Conservation (phyloP, 2,113 vertebrate genomes). For the Chascanopsetta lugubris region DNA sequence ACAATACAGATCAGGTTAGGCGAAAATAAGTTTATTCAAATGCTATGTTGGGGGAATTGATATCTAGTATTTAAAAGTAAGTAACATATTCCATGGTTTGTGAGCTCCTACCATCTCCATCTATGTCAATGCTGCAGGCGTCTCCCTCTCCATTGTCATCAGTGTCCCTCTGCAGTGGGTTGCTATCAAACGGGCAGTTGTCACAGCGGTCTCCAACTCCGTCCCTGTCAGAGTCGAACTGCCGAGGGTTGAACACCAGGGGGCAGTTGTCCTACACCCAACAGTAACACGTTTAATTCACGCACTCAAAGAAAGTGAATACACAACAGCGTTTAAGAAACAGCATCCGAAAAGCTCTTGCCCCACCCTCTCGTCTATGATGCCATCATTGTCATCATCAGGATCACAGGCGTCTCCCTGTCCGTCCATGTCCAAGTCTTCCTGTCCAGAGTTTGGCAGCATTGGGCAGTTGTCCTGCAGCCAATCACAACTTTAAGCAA, state of each 20-base stretch:
- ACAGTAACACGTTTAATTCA: not conserved
- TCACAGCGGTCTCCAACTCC: constrained; percentile 95
- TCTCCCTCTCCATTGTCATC: constrained; percentile 94
- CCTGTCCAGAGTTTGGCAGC: constrained; percentile 96
- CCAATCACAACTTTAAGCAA: constrained; percentile 21
- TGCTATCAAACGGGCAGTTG: constrained; percentile 94
- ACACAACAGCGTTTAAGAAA: not conserved
- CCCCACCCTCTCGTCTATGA: constrained; percentile 90
- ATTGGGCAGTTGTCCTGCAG: constrained; percentile 93
- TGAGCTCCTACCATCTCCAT: constrained; percentile 88
- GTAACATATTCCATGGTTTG: not conserved
- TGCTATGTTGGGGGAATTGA: too few species aligned
- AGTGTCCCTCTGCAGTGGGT: constrained; percentile 92
- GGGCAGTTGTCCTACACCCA: constrained; percentile 92
- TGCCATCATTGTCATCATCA: constrained; percentile 94
- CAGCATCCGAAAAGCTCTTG: not conserved
- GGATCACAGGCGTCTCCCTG: constrained; percentile 93
- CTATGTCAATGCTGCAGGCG: constrained; percentile 93
- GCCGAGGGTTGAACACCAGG: constrained; percentile 92
- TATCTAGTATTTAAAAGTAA: not conserved
- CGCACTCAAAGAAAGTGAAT: not conserved
- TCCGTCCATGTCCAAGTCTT: constrained; percentile 93
- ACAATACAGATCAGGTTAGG: too few species aligned
- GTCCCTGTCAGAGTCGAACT: constrained; percentile 94
- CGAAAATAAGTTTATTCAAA: too few species aligned